Conservation (phyloP, 2,888 invertebrate species). For the Lasiommata megera region DNA sequence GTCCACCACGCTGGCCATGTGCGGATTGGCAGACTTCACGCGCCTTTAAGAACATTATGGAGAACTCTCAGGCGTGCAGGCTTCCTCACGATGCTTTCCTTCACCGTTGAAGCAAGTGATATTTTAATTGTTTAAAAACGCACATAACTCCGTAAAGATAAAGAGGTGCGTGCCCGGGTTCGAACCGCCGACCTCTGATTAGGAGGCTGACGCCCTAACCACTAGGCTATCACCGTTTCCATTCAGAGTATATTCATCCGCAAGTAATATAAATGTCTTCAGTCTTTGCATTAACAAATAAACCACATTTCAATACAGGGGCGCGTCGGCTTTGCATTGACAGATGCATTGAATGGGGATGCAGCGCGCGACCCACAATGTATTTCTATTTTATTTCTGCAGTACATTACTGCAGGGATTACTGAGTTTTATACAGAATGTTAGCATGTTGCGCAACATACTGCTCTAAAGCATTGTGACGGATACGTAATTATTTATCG, state of each 20-base stretch:
- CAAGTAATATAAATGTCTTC: slow-evolving; percentile 1
- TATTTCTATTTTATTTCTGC: slow-evolving; percentile 12
- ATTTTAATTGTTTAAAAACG: too few relatives aligned
- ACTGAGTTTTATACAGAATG: background rate
- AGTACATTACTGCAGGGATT: slow-evolving; percentile 1
- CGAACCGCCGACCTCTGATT: too few relatives aligned
- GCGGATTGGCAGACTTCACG: too few relatives aligned
- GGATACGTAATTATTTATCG: background rate
- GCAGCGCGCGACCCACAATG: slow-evolving; percentile 1
- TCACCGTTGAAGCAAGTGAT: too few relatives aligned
- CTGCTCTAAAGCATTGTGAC: background rate
- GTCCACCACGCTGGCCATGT: too few relatives aligned
- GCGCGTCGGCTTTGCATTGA: slow-evolving; percentile 19
- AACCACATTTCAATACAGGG: slow-evolving; percentile 14
- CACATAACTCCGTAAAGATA: too few relatives aligned
- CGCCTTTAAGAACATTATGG: too few relatives aligned
- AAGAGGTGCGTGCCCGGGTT: too few relatives aligned
- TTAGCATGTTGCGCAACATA: background rate
- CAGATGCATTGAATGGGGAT: slow-evolving; percentile 21
- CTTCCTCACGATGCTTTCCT: too few relatives aligned
- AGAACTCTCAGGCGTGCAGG: too few relatives aligned
- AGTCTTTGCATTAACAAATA: slow-evolving; percentile 16
- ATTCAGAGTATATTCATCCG: background rate
- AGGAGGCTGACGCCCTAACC: too few relatives aligned
- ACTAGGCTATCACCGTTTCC: too few relatives aligned